Percentiles rank a stretch among this genome's conserved stretches.
These are phyloP conservation scores for Papilio dardanus DNA, from an alignment of 1,140 invertebrate genomes.

Conservation along the genomic window DNA sequence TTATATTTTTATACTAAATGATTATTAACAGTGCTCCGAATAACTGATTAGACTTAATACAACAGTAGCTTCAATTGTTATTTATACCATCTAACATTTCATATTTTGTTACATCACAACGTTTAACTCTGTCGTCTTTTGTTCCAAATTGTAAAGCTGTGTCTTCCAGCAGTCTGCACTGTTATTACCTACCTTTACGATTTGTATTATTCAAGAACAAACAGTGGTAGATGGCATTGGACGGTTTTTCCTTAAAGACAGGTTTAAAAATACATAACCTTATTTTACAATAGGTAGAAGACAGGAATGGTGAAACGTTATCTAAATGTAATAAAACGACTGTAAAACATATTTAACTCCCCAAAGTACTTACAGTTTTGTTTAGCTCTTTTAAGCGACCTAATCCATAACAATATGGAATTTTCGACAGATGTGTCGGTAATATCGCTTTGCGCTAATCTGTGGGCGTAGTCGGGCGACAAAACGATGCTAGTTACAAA, in stretches of 20 bases:
- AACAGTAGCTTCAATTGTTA: no score
- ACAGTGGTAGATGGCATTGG: no score
- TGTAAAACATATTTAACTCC: not conserved
- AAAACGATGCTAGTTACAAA: slow-evolving; percentile 33
- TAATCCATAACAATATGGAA: slow-evolving; percentile 15
- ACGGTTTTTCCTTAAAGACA: no score
- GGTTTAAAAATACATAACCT: no score
- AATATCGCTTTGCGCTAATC: slow-evolving; percentile 43
- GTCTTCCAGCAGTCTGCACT: not conserved
- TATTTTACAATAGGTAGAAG: no score
- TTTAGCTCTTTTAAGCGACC: not conserved
- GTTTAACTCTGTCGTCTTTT: not conserved
- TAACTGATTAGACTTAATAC: no score
- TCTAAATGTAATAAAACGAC: not conserved
- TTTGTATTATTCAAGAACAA: no score
- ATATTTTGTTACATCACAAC: not conserved
- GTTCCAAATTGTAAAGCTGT: not conserved
- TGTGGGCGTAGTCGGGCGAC: slow-evolving; percentile 47
- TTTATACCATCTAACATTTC: not conserved
- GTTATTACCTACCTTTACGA: not conserved
- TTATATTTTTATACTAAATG: not conserved
- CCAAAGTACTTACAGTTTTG: not conserved
- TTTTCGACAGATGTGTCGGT: slow-evolving; percentile 46
- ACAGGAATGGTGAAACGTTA: no score
- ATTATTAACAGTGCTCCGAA: no score